A percentile compares a stretch with the other conserved stretches of the same genome.
These are phyloP conservation scores for Masticophis lateralis DNA, from an alignment of 2,797 vertebrate genomes.

Conservation along the genomic window DNA sequence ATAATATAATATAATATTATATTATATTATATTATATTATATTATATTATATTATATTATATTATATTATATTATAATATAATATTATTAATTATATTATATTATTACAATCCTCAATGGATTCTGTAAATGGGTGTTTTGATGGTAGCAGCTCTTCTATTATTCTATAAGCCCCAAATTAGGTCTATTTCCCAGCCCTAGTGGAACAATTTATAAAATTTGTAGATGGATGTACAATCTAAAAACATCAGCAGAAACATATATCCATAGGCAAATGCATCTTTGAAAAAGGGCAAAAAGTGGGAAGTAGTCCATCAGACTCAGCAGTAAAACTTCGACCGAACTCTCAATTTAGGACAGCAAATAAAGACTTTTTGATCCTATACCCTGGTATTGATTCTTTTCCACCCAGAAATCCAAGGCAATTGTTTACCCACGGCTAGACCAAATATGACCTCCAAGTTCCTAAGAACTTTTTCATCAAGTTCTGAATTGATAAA, in stretches of 20 bases:
- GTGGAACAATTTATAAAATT: not conserved
- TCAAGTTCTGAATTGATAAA: not conserved
- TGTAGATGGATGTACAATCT: not conserved
- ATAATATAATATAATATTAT: accelerated
- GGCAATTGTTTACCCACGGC: not conserved
- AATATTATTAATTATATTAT: no score
- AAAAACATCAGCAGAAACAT: not conserved
- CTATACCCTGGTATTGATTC: not conserved
- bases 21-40: no score
- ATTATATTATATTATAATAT: no score
- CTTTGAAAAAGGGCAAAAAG: not conserved
- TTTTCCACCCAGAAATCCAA: not conserved
- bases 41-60: no score
- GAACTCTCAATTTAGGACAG: not conserved
- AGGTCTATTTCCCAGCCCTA: not conserved
- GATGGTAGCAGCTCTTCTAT: not conserved
- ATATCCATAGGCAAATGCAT: not conserved
- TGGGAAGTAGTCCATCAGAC: not conserved
- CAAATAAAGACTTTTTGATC: not conserved
- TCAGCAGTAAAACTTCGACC: not conserved
- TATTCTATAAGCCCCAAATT: not conserved
- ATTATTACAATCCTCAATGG: not conserved
- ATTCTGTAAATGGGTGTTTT: not conserved
- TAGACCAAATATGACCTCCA: not conserved
- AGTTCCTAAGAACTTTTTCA: not conserved